These are phyloP conservation scores for Siderastrea siderea DNA, from an alignment of 92 coral and sea anemone species.

Conservation along the genomic window DNA sequence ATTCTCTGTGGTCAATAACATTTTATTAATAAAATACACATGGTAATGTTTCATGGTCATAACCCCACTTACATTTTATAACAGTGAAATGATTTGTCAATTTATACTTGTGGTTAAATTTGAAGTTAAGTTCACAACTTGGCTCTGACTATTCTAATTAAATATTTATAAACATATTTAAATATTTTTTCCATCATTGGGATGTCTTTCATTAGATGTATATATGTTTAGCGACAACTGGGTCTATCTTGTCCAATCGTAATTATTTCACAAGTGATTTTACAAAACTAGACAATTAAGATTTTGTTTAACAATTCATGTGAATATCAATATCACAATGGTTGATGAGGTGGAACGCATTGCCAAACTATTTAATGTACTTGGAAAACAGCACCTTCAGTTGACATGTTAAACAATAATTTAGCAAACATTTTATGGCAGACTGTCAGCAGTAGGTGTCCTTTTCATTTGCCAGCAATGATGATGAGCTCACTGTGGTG, in stretches of 20 bases:
- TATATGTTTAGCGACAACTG: too few relatives aligned
- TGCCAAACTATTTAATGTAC: too few relatives aligned
- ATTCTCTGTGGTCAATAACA: neutral
- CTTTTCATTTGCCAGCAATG: conserved; percentile 6
- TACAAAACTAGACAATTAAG: too few relatives aligned
- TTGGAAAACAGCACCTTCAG: too few relatives aligned
- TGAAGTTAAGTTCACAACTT: neutral
- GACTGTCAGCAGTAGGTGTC: conserved; percentile 20
- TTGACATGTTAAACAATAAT: too few relatives aligned
- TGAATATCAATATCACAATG: too few relatives aligned
- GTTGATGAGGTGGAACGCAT: too few relatives aligned
- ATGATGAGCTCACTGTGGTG: conserved; percentile 31
- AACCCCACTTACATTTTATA: neutral
- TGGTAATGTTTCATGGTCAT: neutral
- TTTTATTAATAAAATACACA: neutral
- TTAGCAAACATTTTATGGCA: too few relatives aligned
- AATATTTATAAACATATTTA: neutral
- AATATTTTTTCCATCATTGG: neutral
- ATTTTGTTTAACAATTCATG: too few relatives aligned
- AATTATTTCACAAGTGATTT: too few relatives aligned
- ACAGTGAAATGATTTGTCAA: neutral
- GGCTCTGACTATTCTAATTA: neutral
- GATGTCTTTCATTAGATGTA: too few relatives aligned
- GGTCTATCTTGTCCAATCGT: too few relatives aligned
- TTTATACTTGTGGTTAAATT: neutral